Base-by-base conservation (phyloP, 1,140 invertebrate genomes). In the Lepidurus packardi region DNA sequence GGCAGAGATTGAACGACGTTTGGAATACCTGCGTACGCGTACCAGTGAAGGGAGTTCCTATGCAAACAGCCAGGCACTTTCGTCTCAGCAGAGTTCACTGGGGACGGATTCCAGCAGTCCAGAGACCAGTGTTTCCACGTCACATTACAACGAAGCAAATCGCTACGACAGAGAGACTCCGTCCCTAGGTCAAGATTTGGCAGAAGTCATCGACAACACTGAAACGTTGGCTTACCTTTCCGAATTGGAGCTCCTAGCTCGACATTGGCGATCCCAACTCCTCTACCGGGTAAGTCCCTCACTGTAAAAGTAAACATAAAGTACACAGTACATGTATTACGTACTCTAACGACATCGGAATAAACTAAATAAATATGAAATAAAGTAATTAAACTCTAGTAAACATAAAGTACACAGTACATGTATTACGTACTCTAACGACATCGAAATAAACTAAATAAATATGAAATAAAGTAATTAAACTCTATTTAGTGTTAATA, bases 191-290 rank as follows among this genome's bases (percentile, higher is more conserved):
- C 73, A 74, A 21, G 53, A 73, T 74, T 43, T 78, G 73, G 65
- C 43, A 34, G 79, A 73, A 24, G 42, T 74, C 13, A 73, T 80
- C 78, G 76, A 80, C 43, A 41, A 73, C n/a, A 79, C 42, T 42
- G 43, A 79, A 77, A 78, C 79, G 0, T 45, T 80, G 42, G 79
- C 79, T n/a, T 80, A 80, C 43, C 73, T 80, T 41, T 77, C 79
- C 21, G 79, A 80, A 76, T 53, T 80, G 79, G 79, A 80, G 75
- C 79, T 80, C 16, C 34, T 80, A 43, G 79, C 79, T 11, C 79
- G 79, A 34, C 79, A 80, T 25, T 79, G 76, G 78, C 43, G 79
- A 44, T 76, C 76, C 53, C 77, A 80, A 44, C 73, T 80, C 43
- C 73, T 80, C 25, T 79, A 79, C 43, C 79, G 77, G 74, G 79